A percentile compares a stretch with the other conserved stretches of the same genome.
These are phyloP conservation scores for Palythoa grandiflora DNA, from an alignment of 92 coral and sea anemone genomes.

Conservation along the genomic window DNA sequence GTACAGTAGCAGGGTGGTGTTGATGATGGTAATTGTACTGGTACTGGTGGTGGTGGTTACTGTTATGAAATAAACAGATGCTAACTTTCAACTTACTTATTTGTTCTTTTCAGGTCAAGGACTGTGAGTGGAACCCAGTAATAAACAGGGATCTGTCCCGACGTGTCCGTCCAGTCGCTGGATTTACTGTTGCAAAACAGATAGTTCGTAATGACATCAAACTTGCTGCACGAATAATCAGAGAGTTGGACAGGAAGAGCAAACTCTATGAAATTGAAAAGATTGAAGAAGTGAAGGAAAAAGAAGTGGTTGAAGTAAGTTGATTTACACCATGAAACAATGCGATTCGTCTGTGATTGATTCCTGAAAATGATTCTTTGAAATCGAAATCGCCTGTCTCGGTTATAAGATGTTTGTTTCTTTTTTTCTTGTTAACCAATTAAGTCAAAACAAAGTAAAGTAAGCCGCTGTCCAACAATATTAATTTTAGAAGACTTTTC, in stretches of 20 bases:
- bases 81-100: background rate
- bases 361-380: too few relatives aligned
- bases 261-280: constrained; percentile 80
- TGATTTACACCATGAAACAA: background rate
- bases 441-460: too few relatives aligned
- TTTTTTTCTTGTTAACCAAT: too few relatives aligned
- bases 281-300: constrained; percentile 73
- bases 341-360: too few relatives aligned
- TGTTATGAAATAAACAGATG: background rate
- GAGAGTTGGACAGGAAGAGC: constrained; percentile 82
- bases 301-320: constrained; percentile 74
- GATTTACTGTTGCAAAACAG: constrained; percentile 85
- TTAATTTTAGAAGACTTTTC: too few relatives aligned
- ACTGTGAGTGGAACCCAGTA: constrained; percentile 89
- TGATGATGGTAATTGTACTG: too few relatives aligned
- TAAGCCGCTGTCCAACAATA: too few relatives aligned
- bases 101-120: constrained; percentile 76
- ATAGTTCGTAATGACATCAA: constrained; percentile 87
- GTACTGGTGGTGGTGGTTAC: too few relatives aligned
- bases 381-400: too few relatives aligned
- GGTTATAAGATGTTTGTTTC: too few relatives aligned
- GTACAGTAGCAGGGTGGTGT: too few relatives aligned
- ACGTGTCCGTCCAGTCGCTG: constrained; percentile 90
- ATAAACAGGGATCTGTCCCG: constrained; percentile 96
- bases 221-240: constrained; percentile 84